Conservation (phyloP, 1,140 invertebrate species). For the Globodera ellingtonae region DNA sequence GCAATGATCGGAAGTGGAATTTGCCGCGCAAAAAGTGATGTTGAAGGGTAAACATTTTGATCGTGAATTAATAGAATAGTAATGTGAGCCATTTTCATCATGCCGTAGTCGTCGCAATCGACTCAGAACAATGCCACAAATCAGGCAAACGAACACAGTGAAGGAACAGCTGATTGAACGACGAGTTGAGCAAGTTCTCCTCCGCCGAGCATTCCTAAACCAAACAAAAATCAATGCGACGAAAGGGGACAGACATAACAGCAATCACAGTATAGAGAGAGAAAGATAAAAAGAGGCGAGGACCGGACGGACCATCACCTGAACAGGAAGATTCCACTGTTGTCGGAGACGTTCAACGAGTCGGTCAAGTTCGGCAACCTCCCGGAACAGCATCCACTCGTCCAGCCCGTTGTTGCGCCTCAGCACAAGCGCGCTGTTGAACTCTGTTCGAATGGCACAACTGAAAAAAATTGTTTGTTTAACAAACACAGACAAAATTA, state of each 20-base stretch:
- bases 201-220: conserved; percentile 10
- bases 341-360: conserved; percentile 15
- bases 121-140: conserved; percentile 24
- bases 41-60: no score
- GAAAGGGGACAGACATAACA: background rate
- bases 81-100: background rate
- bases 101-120: background rate
- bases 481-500: background rate
- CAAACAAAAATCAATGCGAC: background rate
- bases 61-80: no score
- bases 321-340: conserved; percentile 31
- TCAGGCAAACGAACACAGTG: conserved; percentile 33
- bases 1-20: no score
- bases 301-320: background rate
- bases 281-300: background rate
- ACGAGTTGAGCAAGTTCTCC: conserved; percentile 23
- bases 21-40: no score
- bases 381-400: conserved; percentile 42
- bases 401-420: conserved; percentile 3
- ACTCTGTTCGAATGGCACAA: conserved; percentile 25
- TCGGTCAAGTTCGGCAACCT: conserved; percentile 33
- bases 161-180: conserved; percentile 31
- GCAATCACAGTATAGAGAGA: background rate
- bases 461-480: conserved; percentile 18
- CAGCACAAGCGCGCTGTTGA: conserved; percentile 13